Base-by-base conservation (phyloP, 1,140 invertebrate genomes). In the Oncopodura yosiiana region DNA sequence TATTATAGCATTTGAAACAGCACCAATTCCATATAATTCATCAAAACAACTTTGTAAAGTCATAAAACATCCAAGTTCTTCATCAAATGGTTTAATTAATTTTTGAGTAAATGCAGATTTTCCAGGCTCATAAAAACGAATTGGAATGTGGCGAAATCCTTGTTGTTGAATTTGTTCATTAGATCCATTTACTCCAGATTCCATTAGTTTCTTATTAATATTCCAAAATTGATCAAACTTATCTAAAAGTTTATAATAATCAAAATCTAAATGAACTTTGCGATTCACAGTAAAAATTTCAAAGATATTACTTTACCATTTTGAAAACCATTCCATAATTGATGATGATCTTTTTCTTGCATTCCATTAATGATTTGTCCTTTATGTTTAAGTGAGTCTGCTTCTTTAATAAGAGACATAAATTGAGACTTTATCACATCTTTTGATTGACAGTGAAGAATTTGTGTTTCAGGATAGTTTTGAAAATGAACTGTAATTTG, bases 181-280 rank as follows among this genome's bases (percentile, higher is more conserved):
- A n/a, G n/a, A n/a, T n/a, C n/a, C n/a, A 34, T 70, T 71, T 48
- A 74, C 74, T 55, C 69, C 76, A 8, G 81, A 76, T 70, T 95
- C 91, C 94, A 98, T 98, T 43, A 99, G 71, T 68, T 88, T 84
- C 62, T 87, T 79, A 70, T 98, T 98, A 11, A 98, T 83, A 5
- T 87, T 82, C 94, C 95, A 98, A 72, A 99, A 99, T 70, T 97
- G 93, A 71, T 99, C 94, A 74, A 98, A 99, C 74, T 94, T 96
- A 69, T 97, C 87, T 88, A 70, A 30, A 19, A 51, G n/a, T 27
- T 41, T 27, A 5, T 8, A 49, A 37, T 49, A 49, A 23, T 19
- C 26, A 30, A 16, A 14, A 38, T 12, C 12, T 9, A 50, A 24
- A 50, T 18, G 3, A 29, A 23, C 4, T n/a, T 36, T 16, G 5